These are phyloP conservation scores for Heterotis niloticus DNA, from an alignment of 2,113 vertebrate species.

Conservation along the genomic window DNA sequence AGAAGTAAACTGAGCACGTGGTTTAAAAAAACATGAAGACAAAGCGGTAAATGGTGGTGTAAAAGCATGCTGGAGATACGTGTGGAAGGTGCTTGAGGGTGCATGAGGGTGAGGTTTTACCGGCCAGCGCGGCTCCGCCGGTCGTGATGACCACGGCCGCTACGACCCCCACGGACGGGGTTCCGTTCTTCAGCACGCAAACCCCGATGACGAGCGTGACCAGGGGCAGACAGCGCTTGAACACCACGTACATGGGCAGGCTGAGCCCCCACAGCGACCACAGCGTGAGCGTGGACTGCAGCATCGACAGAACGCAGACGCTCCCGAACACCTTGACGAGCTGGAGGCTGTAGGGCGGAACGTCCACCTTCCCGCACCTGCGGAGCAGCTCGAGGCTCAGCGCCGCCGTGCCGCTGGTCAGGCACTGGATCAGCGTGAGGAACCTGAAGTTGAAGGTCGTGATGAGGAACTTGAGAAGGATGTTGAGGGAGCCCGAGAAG, in stretches of 20 bases:
- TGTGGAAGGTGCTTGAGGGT: no score
- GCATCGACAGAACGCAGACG: conserved; percentile 80
- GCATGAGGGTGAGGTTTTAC: conserved; percentile 54
- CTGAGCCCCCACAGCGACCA: conserved; percentile 92
- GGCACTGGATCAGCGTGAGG: conserved; percentile 88
- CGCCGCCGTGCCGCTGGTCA: conserved; percentile 81
- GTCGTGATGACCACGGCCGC: conserved; percentile 87
- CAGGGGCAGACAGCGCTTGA: conserved; percentile 93
- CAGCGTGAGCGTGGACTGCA: conserved; percentile 91
- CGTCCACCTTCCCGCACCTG: conserved; percentile 70
- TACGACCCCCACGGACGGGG: conserved; percentile 80
- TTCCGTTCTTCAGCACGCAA: conserved; percentile 81
- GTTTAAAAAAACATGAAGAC: not conserved
- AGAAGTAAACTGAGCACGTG: not conserved
- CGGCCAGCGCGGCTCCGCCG: conserved; percentile 83
- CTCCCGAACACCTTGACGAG: conserved; percentile 82
- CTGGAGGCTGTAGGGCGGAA: conserved; percentile 78
- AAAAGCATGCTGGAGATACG: no score
- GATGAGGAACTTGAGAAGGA: conserved; percentile 91
- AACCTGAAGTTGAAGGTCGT: conserved; percentile 79
- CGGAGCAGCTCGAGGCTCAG: conserved; percentile 79
- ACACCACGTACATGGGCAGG: conserved; percentile 95
- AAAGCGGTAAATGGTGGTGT: no score
- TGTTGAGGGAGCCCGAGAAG: conserved; percentile 90
- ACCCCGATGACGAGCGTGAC: conserved; percentile 86